phyloP scores from a whole-genome alignment of 2,888 invertebrate genomes.

The Eueremaeus valkanovi region DNA sequence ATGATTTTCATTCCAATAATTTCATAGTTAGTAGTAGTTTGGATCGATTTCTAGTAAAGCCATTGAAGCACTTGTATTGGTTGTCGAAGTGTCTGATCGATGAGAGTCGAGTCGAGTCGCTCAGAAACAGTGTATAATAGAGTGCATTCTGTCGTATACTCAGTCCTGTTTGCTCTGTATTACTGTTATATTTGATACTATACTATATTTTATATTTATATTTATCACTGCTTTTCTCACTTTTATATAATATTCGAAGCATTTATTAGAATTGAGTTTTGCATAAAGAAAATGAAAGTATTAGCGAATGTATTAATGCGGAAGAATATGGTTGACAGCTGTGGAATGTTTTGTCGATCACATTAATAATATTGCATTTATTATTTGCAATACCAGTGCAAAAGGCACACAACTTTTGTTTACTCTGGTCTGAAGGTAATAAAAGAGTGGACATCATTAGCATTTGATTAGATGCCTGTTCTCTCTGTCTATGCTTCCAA shows the following conservation, averaged over 20 bases:
- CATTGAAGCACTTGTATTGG: too few species aligned
- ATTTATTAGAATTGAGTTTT: not conserved
- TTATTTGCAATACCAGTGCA: not conserved
- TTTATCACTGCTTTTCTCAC: too few species aligned
- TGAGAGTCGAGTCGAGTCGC: too few species aligned
- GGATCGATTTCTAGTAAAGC: too few species aligned
- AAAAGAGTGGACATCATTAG: conserved; percentile 29
- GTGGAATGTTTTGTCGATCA: conserved; percentile 12
- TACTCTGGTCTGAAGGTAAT: conserved; percentile 19
- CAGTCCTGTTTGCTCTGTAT: too few species aligned
- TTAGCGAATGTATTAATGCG: not conserved
- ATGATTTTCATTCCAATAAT: too few species aligned
- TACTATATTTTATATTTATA: too few species aligned
- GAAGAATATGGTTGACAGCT: not conserved
- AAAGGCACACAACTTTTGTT: not conserved
- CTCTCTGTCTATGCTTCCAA: not conserved
- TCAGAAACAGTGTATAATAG: too few species aligned
- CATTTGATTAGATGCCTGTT: conserved; percentile 18
- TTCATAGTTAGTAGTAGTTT: too few species aligned
- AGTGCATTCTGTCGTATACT: too few species aligned
- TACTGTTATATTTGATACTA: too few species aligned
- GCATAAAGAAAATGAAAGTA: not conserved
- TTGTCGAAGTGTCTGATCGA: too few species aligned
- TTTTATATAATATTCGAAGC: not conserved
- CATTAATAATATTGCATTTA: conserved; percentile 22